Percentiles rank a stretch among this genome's conserved stretches.
These are phyloP conservation scores for Dicyrtoma fusca DNA, from an alignment of 2,888 invertebrate genomes.

Conservation along the genomic window DNA sequence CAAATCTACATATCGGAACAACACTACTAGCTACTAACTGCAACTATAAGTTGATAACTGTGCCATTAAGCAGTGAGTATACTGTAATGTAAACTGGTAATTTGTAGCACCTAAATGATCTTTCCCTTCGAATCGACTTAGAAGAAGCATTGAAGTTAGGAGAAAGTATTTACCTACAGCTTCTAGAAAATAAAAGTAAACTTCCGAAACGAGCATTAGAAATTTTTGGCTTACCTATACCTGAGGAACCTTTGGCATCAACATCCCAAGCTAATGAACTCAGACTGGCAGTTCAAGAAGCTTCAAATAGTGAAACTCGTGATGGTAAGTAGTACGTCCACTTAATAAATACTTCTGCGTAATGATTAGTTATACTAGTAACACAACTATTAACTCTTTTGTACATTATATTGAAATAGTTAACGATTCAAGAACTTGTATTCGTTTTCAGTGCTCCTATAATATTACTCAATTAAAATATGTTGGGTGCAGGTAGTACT, in stretches of 20 bases:
- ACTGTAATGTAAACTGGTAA: not conserved
- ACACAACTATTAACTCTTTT: too few species aligned
- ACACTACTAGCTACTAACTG: too few species aligned
- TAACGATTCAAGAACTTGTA: too few species aligned
- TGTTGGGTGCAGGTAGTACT: too few species aligned
- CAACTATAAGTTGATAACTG: not conserved
- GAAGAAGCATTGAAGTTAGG: slow-evolving; percentile 80
- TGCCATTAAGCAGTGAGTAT: not conserved
- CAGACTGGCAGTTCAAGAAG: not conserved
- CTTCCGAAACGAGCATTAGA: slow-evolving; percentile 72
- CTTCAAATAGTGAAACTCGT: not conserved
- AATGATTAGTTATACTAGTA: too few species aligned
- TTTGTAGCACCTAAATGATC: slow-evolving; percentile 90
- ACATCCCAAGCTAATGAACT: not conserved
- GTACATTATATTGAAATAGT: too few species aligned
- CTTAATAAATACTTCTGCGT: too few species aligned
- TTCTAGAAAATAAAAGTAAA: slow-evolving; percentile 70
- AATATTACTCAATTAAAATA: too few species aligned
- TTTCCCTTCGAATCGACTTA: slow-evolving; percentile 83
- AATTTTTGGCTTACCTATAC: slow-evolving; percentile 68
- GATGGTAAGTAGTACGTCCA: too few species aligned
- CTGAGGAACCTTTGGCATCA: slow-evolving; percentile 28
- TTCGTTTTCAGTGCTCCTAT: too few species aligned
- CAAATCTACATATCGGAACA: too few species aligned
- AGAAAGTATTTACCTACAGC: slow-evolving; percentile 89